phyloP scores from a whole-genome alignment of 2,888 invertebrate species.

The Endomychus coccineus region DNA sequence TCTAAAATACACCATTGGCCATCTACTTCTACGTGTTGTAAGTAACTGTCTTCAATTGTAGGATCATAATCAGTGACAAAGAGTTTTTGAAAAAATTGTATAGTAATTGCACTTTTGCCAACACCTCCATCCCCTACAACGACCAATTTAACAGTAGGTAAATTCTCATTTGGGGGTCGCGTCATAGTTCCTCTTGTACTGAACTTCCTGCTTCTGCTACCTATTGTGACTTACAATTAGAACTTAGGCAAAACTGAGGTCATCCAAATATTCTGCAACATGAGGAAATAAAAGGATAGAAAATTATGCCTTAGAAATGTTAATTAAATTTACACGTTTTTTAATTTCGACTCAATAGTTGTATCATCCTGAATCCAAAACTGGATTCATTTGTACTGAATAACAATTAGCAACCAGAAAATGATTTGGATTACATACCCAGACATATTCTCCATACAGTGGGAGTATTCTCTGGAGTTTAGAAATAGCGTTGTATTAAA shows the following conservation, averaged over 20 bases:
- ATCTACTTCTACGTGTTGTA: constrained; percentile 89
- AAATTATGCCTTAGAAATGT: no score
- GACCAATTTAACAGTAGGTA: constrained; percentile 77
- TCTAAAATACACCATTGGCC: constrained; percentile 87
- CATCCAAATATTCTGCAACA: constrained; percentile 12
- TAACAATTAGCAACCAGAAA: no score
- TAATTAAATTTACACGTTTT: no score
- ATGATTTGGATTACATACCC: no score
- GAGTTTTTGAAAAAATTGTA: constrained; percentile 90
- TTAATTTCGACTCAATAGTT: no score
- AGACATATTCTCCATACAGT: no score
- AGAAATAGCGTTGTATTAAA: no score
- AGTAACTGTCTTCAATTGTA: constrained; percentile 92
- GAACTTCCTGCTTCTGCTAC: constrained; percentile 34
- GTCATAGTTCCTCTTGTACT: constrained; percentile 47
- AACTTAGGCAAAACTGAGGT: constrained; percentile 16
- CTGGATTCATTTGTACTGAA: no score
- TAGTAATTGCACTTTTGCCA: constrained; percentile 94
- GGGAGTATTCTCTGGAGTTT: no score
- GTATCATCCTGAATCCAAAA: no score
- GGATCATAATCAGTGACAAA: constrained; percentile 95
- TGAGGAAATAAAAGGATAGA: no score
- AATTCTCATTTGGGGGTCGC: constrained; percentile 65
- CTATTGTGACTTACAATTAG: constrained; percentile 28
- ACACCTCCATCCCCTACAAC: constrained; percentile 94